Evolutionary conservation across 2,113 vertebrate genomes (phyloP).

Genomic region (Tonatia bakeri): DNA sequence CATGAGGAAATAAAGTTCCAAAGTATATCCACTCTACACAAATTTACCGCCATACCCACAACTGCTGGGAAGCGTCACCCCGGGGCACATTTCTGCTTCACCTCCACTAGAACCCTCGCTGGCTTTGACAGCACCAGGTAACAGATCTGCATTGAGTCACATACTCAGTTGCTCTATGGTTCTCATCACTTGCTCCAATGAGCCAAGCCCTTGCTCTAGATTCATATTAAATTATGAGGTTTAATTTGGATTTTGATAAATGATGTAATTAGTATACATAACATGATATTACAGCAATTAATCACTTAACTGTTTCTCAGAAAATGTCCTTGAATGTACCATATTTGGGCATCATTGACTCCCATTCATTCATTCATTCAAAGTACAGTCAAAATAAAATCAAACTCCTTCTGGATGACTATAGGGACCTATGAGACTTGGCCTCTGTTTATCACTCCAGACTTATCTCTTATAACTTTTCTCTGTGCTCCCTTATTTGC

Average conservation of each 20-base stretch:
- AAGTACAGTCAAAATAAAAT: not conserved
- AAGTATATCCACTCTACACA: not conserved
- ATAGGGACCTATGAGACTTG: not conserved
- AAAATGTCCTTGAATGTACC: not conserved
- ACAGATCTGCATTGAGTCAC: not conserved
- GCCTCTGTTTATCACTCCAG: not conserved
- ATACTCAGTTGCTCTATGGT: not conserved
- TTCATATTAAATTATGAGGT: not conserved
- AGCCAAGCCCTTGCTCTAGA: not conserved
- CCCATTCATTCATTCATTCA: not conserved
- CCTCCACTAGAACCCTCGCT: not conserved
- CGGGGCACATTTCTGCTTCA: not conserved
- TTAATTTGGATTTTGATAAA: conserved; percentile 37
- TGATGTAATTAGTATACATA: conserved; percentile 1
- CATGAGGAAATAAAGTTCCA: not conserved
- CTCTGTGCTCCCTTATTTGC: not conserved
- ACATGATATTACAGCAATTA: not conserved
- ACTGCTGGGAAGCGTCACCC: not conserved
- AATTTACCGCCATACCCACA: not conserved
- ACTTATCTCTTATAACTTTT: not conserved
- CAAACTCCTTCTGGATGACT: not conserved
- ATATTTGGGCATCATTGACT: not conserved
- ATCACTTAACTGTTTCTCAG: not conserved
- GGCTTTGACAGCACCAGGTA: not conserved
- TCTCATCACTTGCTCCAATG: conserved; percentile 12